Evolutionary conservation across 2,797 vertebrate species (phyloP).

Genomic region (Capromys pilorides): DNA sequence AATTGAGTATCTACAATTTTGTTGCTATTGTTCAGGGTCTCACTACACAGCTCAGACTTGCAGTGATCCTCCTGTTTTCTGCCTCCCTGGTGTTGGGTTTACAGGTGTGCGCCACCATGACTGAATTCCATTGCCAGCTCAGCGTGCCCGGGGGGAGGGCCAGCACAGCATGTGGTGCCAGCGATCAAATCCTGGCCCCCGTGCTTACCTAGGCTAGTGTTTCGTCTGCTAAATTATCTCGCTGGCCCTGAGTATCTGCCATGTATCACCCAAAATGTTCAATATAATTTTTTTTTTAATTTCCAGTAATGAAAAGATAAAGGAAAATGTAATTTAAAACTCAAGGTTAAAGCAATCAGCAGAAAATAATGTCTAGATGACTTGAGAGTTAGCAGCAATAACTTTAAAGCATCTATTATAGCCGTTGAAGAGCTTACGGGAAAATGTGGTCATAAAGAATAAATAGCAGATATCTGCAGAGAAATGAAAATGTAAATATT

Average conservation of each 20-base stretch:
- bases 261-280: neutral
- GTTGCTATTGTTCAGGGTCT: no score
- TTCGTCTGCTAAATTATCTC: no score
- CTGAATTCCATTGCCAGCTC: no score
- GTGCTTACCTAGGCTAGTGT: no score
- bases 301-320: neutral
- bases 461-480: neutral
- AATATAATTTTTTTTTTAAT: neutral
- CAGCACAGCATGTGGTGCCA: no score
- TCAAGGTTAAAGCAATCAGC: neutral
- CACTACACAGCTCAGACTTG: no score
- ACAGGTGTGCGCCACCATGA: no score
- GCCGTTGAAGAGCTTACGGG: neutral
- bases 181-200: no score
- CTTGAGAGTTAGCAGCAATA: neutral
- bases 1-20: slow-evolving; percentile 4
- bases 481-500: neutral
- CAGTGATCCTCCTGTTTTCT: no score
- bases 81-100: no score
- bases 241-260: neutral
- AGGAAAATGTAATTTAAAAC: neutral
- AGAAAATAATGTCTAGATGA: neutral
- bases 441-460: neutral
- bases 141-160: no score
- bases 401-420: neutral